Base-by-base conservation (phyloP, 37 sponge, comb jelly and placozoan species). In the Hormiphora californensis region DNA sequence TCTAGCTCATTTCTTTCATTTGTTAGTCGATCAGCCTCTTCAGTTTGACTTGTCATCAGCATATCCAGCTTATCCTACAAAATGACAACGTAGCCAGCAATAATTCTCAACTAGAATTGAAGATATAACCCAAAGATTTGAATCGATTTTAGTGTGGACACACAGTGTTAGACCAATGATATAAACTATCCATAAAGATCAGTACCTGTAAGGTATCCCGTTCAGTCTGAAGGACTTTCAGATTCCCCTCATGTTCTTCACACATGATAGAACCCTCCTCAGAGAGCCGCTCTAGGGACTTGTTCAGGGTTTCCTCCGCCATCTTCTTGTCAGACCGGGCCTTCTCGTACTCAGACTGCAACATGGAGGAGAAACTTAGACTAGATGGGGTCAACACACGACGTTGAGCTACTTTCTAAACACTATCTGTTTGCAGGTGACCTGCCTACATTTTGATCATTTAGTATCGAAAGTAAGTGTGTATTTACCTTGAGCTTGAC, bases 301-400 rank as follows among this genome's bases (percentile, higher is more conserved):
- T 73, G 81, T 73, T 73, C 27, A 73, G 46, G 25, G 81, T 30
- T 1, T 73, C 81, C 23, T 73, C 81, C 44, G 81, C 81, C 4
- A 73, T 43, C 44, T 73, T 73, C 81, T 73, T 73, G 25, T 40
- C 81, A 73, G 35, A 23, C 46, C 81, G 43, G 2, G 81, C 81
- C 27, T 73, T 73, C 44, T 73, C 38, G 46, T 43, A 36, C 38
- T 73, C 81, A 40, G 44, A 43, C 81, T 73, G 37, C 5, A 31
- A 65, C n/a, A n/a, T n/a, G n/a, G n/a, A n/a, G n/a, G n/a, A n/a
- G n/a, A n/a, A n/a, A n/a, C n/a, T n/a, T n/a, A n/a, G n/a, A n/a
- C n/a, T n/a, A n/a, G n/a, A n/a, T n/a, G 51, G 51, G 51, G 8
- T 46, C 51, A 12, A 46, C 12, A 46, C 11, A 17, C 12, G 8